phyloP scores from a whole-genome alignment of 2,113 vertebrate genomes.

The Manacus vitellinus region DNA sequence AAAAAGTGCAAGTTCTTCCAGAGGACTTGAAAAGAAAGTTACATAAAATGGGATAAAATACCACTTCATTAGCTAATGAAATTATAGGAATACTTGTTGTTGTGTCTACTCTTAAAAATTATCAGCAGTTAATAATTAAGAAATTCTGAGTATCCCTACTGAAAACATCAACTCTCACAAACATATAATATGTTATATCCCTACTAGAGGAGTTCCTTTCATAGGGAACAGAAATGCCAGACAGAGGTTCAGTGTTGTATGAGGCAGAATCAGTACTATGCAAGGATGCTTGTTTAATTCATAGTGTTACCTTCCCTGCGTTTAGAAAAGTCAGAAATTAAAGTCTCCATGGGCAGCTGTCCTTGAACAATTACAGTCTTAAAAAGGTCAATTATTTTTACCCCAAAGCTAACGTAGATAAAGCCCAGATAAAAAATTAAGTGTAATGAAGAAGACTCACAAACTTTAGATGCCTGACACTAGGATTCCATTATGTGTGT shows the following conservation, averaged over 20 bases:
- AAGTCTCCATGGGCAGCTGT: not conserved
- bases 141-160: not conserved
- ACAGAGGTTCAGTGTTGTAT: not conserved
- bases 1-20: not conserved
- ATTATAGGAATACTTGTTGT: not conserved
- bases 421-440: not conserved
- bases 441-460: rapidly evolving
- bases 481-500: not conserved
- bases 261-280: not conserved
- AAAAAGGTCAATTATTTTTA: not conserved
- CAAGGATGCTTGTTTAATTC: not conserved
- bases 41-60: not conserved
- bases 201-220: not conserved
- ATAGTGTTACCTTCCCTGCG: not conserved
- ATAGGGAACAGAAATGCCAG: not conserved
- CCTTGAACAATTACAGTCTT: not conserved
- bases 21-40: not conserved
- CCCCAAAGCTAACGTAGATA: not conserved
- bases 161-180: not conserved
- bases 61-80: not conserved
- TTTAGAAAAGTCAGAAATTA: not conserved
- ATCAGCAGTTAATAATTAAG: not conserved
- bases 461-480: not conserved
- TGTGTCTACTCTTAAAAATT: not conserved
- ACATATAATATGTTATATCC: not conserved